Conservation (phyloP, 2,113 vertebrate species). For the Gulo gulo region DNA sequence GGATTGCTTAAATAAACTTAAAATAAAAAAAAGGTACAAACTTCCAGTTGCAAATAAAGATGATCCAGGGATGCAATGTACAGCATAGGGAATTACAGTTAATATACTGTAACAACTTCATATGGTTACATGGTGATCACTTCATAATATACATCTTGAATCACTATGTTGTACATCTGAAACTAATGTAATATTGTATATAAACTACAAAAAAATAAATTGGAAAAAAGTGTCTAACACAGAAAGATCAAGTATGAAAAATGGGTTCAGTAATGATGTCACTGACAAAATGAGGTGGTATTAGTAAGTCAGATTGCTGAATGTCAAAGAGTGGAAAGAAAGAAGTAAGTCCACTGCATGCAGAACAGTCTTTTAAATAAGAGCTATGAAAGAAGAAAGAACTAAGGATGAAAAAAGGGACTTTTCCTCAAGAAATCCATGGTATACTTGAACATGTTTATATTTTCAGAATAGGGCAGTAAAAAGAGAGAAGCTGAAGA, state of each 20-base stretch:
- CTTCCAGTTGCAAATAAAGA: background rate
- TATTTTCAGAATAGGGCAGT: background rate
- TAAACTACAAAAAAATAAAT: background rate
- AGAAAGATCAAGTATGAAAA: background rate
- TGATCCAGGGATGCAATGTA: background rate
- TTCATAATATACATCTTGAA: background rate
- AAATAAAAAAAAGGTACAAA: background rate
- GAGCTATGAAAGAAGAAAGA: background rate
- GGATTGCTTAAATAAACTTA: background rate
- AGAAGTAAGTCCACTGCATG: background rate
- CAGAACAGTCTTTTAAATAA: background rate
- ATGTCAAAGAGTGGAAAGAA: background rate
- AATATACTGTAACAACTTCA: background rate
- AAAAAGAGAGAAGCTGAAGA: background rate
- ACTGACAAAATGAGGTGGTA: background rate
- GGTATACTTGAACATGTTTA: background rate
- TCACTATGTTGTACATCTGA: background rate
- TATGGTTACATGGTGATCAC: background rate
- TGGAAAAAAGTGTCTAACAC: background rate
- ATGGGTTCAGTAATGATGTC: background rate
- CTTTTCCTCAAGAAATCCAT: background rate
- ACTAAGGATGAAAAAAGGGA: background rate
- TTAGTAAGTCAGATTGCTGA: background rate
- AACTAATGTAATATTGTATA: background rate
- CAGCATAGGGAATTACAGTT: background rate